Evolutionary conservation across 2,888 invertebrate genomes (phyloP), one percentile per base, ranked within the genome.

Genomic region (Coenonympha arcania): DNA sequence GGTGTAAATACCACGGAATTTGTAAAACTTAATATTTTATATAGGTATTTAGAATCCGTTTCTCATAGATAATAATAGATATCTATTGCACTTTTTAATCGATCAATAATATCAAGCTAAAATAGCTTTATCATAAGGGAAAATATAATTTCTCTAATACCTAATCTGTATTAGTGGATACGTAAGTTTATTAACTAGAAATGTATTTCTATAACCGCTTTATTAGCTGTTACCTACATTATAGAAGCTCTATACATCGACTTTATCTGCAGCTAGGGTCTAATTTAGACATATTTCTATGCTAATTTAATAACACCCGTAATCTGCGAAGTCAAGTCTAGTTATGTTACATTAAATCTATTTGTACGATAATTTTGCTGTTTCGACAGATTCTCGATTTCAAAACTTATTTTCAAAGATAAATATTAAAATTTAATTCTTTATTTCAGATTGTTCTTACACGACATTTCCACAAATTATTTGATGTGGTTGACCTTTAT

Each of bases 251-350:
- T 22, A 28, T 28, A 13, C 13, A 51, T 28, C 36, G 33, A 39
- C 48, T 57, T 56, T 54, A 56, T 54, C 49, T 61, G n/a, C n/a
- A n/a, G n/a, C 60, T 59, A 64, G 56, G 56, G 60, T 65, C 69
- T 74, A 73, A 75, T 79, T 79, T 74, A 76, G 73, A 66, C 65
- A 66, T 65, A 79, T 79, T 77, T 76, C 76, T 78, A 81, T 81
- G 79, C 73, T 73, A 78, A 80, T 81, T 76, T 73, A 67, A 80
- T 77, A 73, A 73, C 68, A 62, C 19, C 62, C 63, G 69, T 69
- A 64, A 69, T 64, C 57, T 60, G 62, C 60, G 64, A 64, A 65
- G 45, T 26, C 36, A 64, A 65, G 45, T 26, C 36, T 13, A 13
- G 20, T 45, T 18, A 45, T 16, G 22, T 24, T 15, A 16, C 11